Evolutionary conservation across 2,797 vertebrate species (phyloP).

Genomic region (Scleropages formosus): DNA sequence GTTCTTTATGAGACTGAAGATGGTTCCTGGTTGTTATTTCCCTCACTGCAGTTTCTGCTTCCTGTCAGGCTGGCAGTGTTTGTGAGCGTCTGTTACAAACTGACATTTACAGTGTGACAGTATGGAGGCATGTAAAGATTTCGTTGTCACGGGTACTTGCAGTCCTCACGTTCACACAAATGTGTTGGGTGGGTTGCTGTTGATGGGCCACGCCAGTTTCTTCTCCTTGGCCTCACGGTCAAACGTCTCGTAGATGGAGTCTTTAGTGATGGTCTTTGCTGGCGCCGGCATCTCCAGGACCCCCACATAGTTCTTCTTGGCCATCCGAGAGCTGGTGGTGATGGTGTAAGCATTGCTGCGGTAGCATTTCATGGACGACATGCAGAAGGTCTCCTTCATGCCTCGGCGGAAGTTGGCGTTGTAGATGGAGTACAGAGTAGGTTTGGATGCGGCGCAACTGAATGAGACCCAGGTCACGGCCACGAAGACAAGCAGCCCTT

Average conservation of each 20-base stretch:
- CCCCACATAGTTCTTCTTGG: conserved; percentile 92
- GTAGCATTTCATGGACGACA: conserved; percentile 96
- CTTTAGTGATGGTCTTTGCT: conserved; percentile 74
- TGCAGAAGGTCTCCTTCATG: conserved; percentile 96
- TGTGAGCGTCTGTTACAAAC: background rate
- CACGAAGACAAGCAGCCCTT: conserved; percentile 76
- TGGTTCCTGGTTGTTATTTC: conserved; percentile 1
- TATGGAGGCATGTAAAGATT: background rate
- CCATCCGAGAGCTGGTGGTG: conserved; percentile 60
- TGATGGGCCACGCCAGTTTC: conserved; percentile 91
- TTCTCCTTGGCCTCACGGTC: conserved; percentile 86
- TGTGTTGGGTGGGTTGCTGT: conserved; percentile 85
- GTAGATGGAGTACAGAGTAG: conserved; percentile 81
- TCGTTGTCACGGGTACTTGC: background rate
- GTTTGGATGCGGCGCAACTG: conserved; percentile 87
- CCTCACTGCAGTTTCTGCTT: background rate
- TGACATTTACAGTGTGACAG: background rate
- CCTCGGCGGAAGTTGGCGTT: conserved; percentile 93
- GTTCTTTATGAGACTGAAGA: too few species aligned
- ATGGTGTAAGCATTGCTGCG: conserved; percentile 84
- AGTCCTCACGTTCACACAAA: conserved; percentile 75
- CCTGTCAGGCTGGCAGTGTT: conserved; percentile 6
- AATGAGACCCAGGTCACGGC: conserved; percentile 78
- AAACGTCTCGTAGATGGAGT: conserved; percentile 80
- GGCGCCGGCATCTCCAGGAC: conserved; percentile 80